A percentile compares a stretch with the other conserved stretches of the same genome.
These are phyloP conservation scores for Acanthisitta chloris DNA, from an alignment of 2,113 vertebrate genomes.

Conservation along the genomic window DNA sequence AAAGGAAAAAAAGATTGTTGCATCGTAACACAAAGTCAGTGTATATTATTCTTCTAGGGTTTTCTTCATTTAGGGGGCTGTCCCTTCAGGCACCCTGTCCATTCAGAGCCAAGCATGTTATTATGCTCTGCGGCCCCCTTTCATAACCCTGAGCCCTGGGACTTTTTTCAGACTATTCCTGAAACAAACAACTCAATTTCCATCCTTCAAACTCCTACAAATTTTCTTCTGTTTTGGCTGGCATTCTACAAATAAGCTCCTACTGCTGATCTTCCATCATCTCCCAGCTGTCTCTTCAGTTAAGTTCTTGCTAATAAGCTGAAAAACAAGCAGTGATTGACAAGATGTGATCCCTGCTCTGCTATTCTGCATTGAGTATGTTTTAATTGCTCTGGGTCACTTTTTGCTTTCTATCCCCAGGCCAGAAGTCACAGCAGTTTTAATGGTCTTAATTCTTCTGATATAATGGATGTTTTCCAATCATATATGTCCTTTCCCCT, in stretches of 20 bases:
- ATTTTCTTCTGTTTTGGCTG: neutral
- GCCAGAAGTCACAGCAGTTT: neutral
- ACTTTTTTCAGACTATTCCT: neutral
- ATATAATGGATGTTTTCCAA: neutral
- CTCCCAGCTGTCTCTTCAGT: neutral
- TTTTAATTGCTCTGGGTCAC: neutral
- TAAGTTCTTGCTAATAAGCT: neutral
- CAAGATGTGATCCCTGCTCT: neutral
- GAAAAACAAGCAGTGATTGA: neutral
- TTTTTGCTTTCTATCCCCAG: neutral
- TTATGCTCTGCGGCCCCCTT: neutral
- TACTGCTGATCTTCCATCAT: neutral
- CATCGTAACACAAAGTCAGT: neutral
- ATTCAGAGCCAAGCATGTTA: neutral
- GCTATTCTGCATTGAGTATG: neutral
- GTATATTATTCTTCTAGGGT: neutral
- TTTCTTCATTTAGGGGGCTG: neutral
- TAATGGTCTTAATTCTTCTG: neutral
- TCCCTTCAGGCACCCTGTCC: neutral
- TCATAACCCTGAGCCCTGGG: neutral
- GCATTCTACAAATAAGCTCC: neutral
- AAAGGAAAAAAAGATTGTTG: rapidly evolving
- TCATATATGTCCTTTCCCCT: neutral
- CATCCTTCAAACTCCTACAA: neutral
- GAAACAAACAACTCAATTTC: neutral